Base-by-base conservation (phyloP, 1,140 invertebrate species). In the Neuroterus valhalla region DNA sequence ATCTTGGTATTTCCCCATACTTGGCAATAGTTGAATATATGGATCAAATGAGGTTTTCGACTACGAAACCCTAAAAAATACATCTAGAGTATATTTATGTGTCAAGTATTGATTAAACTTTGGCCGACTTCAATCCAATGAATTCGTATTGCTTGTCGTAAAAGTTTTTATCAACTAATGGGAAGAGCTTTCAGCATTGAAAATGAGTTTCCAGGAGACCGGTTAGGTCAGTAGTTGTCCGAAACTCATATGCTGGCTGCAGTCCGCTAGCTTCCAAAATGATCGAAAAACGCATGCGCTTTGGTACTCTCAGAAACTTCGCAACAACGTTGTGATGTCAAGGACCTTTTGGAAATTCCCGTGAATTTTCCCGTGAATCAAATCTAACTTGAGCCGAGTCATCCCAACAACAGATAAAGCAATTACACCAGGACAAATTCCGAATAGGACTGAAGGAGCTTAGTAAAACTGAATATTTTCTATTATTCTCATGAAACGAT, bases 251-350 rank as follows among this genome's bases (percentile, higher is more conserved):
- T 23, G 52, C 12, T 55, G 52, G 52, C 52, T 55, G 52, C 52
- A 55, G 52, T 55, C 21, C 52, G 52, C 52, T 55, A 55, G 23
- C 52, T 55, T 55, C 26, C 52, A 55, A 21, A 55, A 26, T 55
- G 26, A 55, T 55, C 52, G 52, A 55, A 55, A 55, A 55, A 23
- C 52, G 52, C 52, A 55, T 55, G 52, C 52, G 52, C 52, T 55
- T 55, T 55, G 5, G 23, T 21, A 14, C 11, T 26, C 23, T 55
- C 8, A 15, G 21, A 12, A 55, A 55, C 52, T 31, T 21, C 52
- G 52, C 23, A 31, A 55, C 52, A 55, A 55, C 23, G 26, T 55
- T 55, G 52, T 55, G 52, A 55, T 21, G 52, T 55, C 21, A 10
- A 55, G 11, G 52, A 55, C 26, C 52, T 55, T 11, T 55, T 55